phyloP scores from a whole-genome alignment of 2,113 vertebrate species.

The Stercorarius parasiticus region DNA sequence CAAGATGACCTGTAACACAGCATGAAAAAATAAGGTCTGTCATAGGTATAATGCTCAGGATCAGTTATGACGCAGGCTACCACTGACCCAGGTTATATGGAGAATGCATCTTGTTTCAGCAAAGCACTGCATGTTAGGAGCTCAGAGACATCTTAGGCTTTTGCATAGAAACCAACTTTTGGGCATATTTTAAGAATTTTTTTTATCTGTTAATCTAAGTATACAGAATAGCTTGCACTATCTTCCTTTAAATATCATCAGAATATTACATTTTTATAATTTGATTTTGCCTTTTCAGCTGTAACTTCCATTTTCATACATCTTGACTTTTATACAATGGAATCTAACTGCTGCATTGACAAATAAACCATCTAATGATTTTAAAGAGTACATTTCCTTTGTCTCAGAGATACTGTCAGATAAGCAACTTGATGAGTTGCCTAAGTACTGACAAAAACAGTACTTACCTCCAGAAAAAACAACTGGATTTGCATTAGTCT shows the following conservation, averaged over 20 bases:
- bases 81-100: neutral
- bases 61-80: neutral
- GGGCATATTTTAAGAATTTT: neutral
- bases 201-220: neutral
- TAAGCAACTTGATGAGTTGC: neutral
- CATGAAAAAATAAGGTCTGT: neutral
- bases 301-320: neutral
- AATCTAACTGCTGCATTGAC: constrained; percentile 1
- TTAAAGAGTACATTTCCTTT: neutral
- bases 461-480: neutral
- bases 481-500: neutral
- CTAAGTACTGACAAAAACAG: neutral
- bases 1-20: neutral
- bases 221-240: neutral
- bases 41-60: neutral
- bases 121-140: neutral
- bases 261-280: neutral
- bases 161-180: neutral
- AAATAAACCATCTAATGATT: constrained; percentile 50
- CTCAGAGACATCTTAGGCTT: neutral
- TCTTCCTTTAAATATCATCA: neutral
- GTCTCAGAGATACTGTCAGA: neutral
- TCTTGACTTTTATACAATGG: neutral
- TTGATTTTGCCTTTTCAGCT: neutral
- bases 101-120: neutral